phyloP scores from a whole-genome alignment of 2,113 vertebrate genomes.

The Macaca fascicularis region T2T-MFA8v1.1 NC_088386.1:4612501-4613000 shows the following conservation, averaged over 20 bases:
- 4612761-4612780: neutral
- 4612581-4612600: neutral
- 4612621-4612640: no score
- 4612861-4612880: neutral
- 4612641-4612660: neutral
- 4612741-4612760: neutral
- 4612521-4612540: neutral
- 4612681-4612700: neutral
- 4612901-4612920: neutral
- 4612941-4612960: neutral
- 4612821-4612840: neutral
- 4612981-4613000: neutral
- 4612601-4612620: neutral
- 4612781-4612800: neutral
- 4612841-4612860: neutral
- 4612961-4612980: neutral
- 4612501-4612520: neutral
- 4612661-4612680: neutral
- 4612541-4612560: neutral
- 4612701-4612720: neutral
- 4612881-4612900: neutral
- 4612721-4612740: neutral
- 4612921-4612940: neutral
- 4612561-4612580: neutral
- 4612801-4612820: neutral